Base-by-base conservation (phyloP, 2,888 invertebrate genomes). In the Drosophila antonietae region DNA sequence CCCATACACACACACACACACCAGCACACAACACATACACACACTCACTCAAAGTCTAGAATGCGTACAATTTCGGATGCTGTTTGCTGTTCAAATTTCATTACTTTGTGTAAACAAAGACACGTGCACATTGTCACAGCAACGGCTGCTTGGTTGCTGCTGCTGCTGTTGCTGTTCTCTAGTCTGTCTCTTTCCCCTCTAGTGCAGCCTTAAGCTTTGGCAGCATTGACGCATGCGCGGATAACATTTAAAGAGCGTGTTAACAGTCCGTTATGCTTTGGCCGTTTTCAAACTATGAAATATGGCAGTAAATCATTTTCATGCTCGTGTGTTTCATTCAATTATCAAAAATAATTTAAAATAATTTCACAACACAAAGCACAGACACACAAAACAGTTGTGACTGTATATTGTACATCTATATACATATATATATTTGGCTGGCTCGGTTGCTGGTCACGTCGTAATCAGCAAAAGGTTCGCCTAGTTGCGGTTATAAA, bases 271-370 rank as follows among this genome's bases (percentile, higher is more conserved):
- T 75, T 78, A 67, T 75, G 43, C 71, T 14, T 60, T 58, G 49
- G 55, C 33, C 61, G 35, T 67, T 64, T 68, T 76, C 43, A 66
- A 68, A 72, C 68, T 75, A 70, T 75, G 78, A 71, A 73, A 68
- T 51, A 58, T 65, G 71, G 52, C 68, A 46, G 78, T 78, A 86
- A 84, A 81, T 84, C 67, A 81, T 83, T 75, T 78, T 77, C 57
- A 62, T 66, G 59, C 46, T 80, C 62, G 66, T 73, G 66, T 86
- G 63, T 51, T 81, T 70, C 77, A 84, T 88, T 84, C 88, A 84
- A 84, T 84, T 84, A 88, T 83, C 75, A 81, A 83, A 88, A 83
- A 88, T 84, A 78, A 78, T 88, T 86, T 88, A 81, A 84, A 88
- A 84, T 88, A 86, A 88, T 84, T 83, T 83, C 44, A 72, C 80